Evolutionary conservation across 1,140 invertebrate genomes (phyloP).

Genomic region (Drosophila setifemur): DNA sequence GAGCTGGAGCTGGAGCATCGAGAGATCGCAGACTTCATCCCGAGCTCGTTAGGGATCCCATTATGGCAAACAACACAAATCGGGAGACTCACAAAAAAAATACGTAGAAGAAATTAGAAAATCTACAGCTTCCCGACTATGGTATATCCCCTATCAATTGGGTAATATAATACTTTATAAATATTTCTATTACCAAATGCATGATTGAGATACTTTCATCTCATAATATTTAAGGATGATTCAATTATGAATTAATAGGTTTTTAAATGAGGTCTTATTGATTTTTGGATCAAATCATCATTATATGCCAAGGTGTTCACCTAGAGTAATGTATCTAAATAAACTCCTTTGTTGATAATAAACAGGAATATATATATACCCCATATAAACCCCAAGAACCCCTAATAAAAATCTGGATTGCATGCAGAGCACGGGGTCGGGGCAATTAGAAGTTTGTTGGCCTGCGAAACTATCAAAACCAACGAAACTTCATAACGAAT

Average conservation of each 20-base stretch:
- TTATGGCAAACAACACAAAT: conserved; percentile 21
- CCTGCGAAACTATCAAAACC: conserved; percentile 41
- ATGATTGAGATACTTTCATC: neutral
- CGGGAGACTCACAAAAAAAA: conserved; percentile 1
- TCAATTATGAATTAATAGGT: no score
- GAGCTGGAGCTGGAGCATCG: no score
- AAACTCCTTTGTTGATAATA: no score
- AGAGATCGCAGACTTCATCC: conserved; percentile 5
- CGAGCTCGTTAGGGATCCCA: conserved; percentile 45
- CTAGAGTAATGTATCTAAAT: no score
- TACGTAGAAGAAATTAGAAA: neutral
- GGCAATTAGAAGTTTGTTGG: conserved; percentile 74
- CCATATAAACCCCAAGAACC: neutral
- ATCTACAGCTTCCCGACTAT: neutral
- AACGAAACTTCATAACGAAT: conserved; percentile 58
- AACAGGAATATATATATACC: no score
- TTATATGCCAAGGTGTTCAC: no score
- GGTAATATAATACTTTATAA: neutral
- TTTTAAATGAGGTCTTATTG: no score
- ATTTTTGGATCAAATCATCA: no score
- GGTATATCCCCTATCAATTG: neutral
- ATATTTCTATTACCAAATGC: no score
- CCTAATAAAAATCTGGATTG: conserved; percentile 31
- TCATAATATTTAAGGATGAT: no score
- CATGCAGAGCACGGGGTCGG: conserved; percentile 39